A percentile compares a stretch with the other conserved stretches of the same genome.
Conservation (phyloP, 1,140 invertebrate genomes). For the Meloidogyne hapla region DNA sequence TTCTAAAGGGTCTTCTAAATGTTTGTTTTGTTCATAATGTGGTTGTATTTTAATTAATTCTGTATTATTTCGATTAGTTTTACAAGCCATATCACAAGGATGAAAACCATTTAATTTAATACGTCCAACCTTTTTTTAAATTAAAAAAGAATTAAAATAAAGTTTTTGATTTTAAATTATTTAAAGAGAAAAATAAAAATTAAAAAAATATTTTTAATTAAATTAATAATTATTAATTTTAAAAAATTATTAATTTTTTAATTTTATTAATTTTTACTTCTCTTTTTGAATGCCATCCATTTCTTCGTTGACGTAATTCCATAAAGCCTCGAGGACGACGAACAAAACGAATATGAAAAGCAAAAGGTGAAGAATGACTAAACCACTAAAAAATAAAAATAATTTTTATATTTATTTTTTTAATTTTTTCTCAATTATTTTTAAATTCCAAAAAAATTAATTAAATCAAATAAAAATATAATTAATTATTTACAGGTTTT, state of each 20-base stretch:
- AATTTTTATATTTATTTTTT: not conserved
- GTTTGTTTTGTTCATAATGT: not conserved
- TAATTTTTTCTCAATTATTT: not conserved
- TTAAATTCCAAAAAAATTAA: not conserved
- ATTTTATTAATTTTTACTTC: conserved; percentile 22
- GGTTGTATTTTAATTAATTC: conserved; percentile 1
- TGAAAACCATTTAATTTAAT: conserved; percentile 18
- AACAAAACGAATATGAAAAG: conserved; percentile 31
- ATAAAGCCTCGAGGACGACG: conserved; percentile 24
- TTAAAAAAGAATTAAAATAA: not conserved
- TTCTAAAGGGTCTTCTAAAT: not conserved
- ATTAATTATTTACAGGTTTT: not conserved
- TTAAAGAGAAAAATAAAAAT: too few relatives aligned
- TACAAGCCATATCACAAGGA: conserved; percentile 9
- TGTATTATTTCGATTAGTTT: not conserved
- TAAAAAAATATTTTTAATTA: conserved; percentile 17
- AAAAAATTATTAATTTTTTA: too few relatives aligned
- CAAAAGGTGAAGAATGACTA: not conserved
- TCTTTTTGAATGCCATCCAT: conserved; percentile 24
- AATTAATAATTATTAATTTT: not conserved
- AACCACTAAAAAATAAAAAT: conserved; percentile 23
- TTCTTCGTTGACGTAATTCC: conserved; percentile 20
- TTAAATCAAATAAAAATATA: not conserved
- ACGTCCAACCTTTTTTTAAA: conserved; percentile 16
- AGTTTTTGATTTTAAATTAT: too few relatives aligned